Conservation (phyloP, 2,113 vertebrate genomes). For the Plectropomus leopardus region DNA sequence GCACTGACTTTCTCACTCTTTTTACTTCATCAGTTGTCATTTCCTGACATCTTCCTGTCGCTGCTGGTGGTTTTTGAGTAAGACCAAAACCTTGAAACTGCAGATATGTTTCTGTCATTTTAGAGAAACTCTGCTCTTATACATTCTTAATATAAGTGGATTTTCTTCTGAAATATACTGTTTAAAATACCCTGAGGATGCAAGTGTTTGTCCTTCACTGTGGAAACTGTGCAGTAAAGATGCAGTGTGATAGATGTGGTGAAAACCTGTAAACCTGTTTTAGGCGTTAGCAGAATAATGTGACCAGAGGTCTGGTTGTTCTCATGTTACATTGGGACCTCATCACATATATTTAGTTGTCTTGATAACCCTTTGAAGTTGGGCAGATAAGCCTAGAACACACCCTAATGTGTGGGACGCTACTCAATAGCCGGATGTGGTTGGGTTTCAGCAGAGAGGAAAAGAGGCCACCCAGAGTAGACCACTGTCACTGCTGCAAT, state of each 20-base stretch:
- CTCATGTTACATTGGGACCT: slow-evolving; percentile 72
- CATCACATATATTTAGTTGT: slow-evolving; percentile 75
- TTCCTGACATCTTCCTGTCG: too few species aligned
- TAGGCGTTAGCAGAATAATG: slow-evolving; percentile 7
- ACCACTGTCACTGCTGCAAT: not conserved
- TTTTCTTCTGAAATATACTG: too few species aligned
- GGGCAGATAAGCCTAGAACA: slow-evolving; percentile 80
- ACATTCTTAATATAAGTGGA: not conserved
- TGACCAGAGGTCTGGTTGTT: slow-evolving; percentile 39
- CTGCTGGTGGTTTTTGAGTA: too few species aligned
- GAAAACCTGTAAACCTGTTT: not conserved
- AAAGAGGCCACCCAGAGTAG: slow-evolving; percentile 69
- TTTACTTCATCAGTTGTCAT: too few species aligned
- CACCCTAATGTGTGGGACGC: slow-evolving; percentile 71
- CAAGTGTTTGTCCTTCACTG: too few species aligned
- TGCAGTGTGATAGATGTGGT: not conserved
- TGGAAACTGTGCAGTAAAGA: not conserved
- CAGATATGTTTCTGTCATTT: not conserved
- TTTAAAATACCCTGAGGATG: not conserved
- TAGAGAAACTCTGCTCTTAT: slow-evolving; percentile 2
- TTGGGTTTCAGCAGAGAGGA: slow-evolving; percentile 75
- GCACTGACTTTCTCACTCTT: too few species aligned
- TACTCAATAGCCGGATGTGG: slow-evolving; percentile 84
- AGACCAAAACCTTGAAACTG: not conserved
- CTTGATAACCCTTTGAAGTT: slow-evolving; percentile 80